Evolutionary conservation across 2,797 vertebrate species (phyloP).

Genomic region (Malacoraja senta): DNA sequence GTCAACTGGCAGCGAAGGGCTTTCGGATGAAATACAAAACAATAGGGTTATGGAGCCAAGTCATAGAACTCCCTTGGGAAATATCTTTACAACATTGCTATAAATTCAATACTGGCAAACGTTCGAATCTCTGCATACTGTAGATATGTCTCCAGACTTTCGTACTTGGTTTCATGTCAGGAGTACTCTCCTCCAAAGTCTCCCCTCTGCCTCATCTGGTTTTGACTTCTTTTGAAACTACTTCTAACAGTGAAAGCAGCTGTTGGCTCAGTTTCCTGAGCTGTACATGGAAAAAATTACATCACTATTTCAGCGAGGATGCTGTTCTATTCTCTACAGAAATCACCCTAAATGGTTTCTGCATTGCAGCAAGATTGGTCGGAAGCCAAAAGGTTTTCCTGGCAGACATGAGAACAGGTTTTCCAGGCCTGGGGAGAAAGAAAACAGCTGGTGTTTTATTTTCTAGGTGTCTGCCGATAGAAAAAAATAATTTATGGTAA

Average conservation of each 20-base stretch:
- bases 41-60: constrained; percentile 26
- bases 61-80: constrained; percentile 30
- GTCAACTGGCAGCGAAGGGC: constrained; percentile 15
- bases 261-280: constrained; percentile 73
- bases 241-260: constrained; percentile 78
- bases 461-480: constrained; percentile 8
- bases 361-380: neutral
- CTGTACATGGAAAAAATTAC: constrained; percentile 68
- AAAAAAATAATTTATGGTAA: neutral
- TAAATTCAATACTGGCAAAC: constrained; percentile 35
- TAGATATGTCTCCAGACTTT: constrained; percentile 30
- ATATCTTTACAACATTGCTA: constrained; percentile 36
- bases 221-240: constrained; percentile 64
- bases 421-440: constrained; percentile 20
- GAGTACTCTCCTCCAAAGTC: constrained; percentile 57
- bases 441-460: constrained; percentile 36
- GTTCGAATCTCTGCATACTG: constrained; percentile 20
- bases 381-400: neutral
- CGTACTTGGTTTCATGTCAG: constrained; percentile 57
- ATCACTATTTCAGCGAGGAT: constrained; percentile 59
- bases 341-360: constrained; percentile 35
- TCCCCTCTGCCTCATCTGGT: constrained; percentile 61
- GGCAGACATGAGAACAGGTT: constrained; percentile 7
- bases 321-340: constrained; percentile 48
- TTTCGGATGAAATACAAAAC: constrained; percentile 36